phyloP scores from a whole-genome alignment of 1,140 invertebrate genomes.

The Orussus abietinus region DNA sequence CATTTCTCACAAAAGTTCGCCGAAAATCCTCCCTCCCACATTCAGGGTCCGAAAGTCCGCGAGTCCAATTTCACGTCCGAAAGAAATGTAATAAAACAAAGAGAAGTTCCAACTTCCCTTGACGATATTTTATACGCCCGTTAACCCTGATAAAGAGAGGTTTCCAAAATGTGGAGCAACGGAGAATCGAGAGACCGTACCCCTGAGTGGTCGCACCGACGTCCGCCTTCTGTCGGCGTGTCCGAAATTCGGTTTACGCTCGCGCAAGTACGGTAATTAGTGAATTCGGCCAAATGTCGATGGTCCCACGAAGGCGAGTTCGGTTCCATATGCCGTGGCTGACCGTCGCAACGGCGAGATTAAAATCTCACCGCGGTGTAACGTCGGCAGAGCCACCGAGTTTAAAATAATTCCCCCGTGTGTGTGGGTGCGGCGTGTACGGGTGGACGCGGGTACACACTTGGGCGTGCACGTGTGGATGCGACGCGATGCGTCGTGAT shows the following conservation, averaged over 20 bases:
- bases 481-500: constrained; percentile 39
- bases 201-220: background rate
- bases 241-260: constrained; percentile 40
- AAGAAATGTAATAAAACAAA: no score
- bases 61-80: no score
- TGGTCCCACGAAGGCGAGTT: constrained; percentile 34
- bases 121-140: no score
- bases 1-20: no score
- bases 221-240: constrained; percentile 26
- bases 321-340: constrained; percentile 31
- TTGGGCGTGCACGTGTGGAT: constrained; percentile 18
- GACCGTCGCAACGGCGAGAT: constrained; percentile 25
- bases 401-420: constrained; percentile 14
- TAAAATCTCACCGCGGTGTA: constrained; percentile 31
- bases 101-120: no score
- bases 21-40: no score
- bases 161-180: no score
- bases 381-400: constrained; percentile 12
- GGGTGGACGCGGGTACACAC: constrained; percentile 18
- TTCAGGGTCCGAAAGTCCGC: no score
- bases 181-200: no score
- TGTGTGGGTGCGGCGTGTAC: constrained; percentile 9
- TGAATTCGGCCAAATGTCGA: constrained; percentile 32
- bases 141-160: no score
- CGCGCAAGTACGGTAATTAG: constrained; percentile 40